Base-by-base conservation (phyloP, 2,113 vertebrate species). In the Ranitomeya variabilis region DNA sequence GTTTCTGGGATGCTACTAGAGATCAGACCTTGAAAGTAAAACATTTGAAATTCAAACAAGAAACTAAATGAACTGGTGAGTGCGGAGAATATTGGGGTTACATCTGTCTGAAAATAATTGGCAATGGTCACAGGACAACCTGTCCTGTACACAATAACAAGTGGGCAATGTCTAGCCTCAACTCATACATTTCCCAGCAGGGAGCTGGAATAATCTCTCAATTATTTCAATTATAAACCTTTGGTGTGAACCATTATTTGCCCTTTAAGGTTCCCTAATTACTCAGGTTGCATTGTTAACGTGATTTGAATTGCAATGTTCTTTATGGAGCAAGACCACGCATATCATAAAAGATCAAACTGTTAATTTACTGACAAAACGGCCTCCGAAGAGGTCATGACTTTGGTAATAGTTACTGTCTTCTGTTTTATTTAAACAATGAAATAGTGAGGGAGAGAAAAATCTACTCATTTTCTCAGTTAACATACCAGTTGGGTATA, bases 201-300 rank as follows among this genome's bases (percentile, higher is more conserved):
- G 55, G 55, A n/a, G 37, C 55, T 54, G 60, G 67, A 87, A 67
- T 87, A 87, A 80, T 67, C 59, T 87, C 62, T 26, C n/a, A 69
- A 69, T 60, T 86, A 78, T 78, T 79, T 86, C 37, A 59, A 64
- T 66, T 66, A 45, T 78, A 80, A 26, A 51, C 60, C 26, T 80
- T 80, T 80, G 76, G 77, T 80, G 45, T 26, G 55, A 67, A 87
- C 23, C 64, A 19, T 80, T 87, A 69, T 67, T 45, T 80, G 60
- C 77, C 77, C 86, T 87, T 76, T 88, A 64, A 64, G 66, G 74
- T 74, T 5, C 67, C 52, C 60, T 83, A 83, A 88, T 88, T 88
- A 88, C 31, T 74, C 77, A 80, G 62, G 77, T 76, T 88, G 55
- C 80, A 74, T 88, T 83, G 87, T 88, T 88, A 87, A 76, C 80